Conservation (phyloP, 1,140 invertebrate genomes). For the Drosophila bocqueti region DNA sequence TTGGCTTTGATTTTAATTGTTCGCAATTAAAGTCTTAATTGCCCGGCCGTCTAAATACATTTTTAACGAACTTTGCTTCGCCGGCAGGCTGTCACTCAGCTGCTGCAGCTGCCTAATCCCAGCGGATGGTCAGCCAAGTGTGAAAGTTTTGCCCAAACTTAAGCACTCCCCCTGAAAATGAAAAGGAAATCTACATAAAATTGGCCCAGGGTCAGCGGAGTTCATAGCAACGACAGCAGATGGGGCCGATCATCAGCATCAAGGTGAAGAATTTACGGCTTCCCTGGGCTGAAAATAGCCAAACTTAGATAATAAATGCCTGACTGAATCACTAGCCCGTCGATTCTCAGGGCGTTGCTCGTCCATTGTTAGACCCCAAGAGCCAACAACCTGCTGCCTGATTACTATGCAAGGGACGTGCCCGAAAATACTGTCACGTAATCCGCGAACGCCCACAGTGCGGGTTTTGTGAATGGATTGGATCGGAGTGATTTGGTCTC, state of each 20-base stretch:
- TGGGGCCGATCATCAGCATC: not conserved
- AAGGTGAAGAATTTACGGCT: constrained; percentile 27
- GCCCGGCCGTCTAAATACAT: constrained; percentile 61
- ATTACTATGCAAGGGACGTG: constrained; percentile 69
- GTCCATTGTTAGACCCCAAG: constrained; percentile 19
- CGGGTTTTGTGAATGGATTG: constrained; percentile 33
- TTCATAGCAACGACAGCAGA: constrained; percentile 2
- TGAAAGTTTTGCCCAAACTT: constrained; percentile 55
- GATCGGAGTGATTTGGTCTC: not conserved
- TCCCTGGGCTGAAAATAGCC: constrained; percentile 12
- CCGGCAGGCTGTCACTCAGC: constrained; percentile 39
- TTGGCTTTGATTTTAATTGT: constrained; percentile 78
- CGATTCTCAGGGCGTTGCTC: constrained; percentile 40
- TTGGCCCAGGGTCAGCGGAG: constrained; percentile 18
- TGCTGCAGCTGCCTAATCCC: constrained; percentile 43
- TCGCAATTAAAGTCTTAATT: constrained; percentile 76
- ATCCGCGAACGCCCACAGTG: constrained; percentile 32
- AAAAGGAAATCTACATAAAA: constrained; percentile 16
- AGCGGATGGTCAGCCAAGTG: constrained; percentile 42
- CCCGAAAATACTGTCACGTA: constrained; percentile 75
- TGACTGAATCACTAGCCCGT: constrained; percentile 15
- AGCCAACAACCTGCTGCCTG: constrained; percentile 44
- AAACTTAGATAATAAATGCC: constrained; percentile 2
- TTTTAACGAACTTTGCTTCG: constrained; percentile 68
- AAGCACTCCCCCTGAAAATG: not conserved